Percentiles rank a stretch among this genome's conserved stretches.
Evolutionary conservation across 2,888 invertebrate species (phyloP).

Genomic region (Ariolimax columbianus): DNA sequence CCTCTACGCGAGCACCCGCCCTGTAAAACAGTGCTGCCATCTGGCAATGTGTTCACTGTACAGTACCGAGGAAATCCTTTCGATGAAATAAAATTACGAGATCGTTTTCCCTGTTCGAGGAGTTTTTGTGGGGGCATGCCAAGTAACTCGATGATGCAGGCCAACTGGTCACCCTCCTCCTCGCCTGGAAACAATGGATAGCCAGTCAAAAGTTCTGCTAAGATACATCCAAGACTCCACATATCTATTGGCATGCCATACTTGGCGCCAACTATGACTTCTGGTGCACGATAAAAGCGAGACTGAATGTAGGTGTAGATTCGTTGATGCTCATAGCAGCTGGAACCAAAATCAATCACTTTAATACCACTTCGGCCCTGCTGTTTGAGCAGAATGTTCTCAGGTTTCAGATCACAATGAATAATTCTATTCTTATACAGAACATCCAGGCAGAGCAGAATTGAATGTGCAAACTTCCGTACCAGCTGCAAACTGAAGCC

Average conservation of each 20-base stretch:
- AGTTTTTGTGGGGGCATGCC: constrained; percentile 93
- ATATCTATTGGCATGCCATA: constrained; percentile 89
- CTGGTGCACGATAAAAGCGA: constrained; percentile 97
- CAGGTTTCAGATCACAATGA: constrained; percentile 99
- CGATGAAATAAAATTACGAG: constrained; percentile 96
- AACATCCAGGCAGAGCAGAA: constrained; percentile 96
- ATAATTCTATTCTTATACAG: constrained; percentile 96
- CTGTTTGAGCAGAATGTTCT: constrained; percentile 98
- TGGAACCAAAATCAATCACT: constrained; percentile 99
- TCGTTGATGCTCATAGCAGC: constrained; percentile 97
- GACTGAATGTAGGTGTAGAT: constrained; percentile 99
- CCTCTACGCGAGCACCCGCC: constrained; percentile 93
- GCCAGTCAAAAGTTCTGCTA: constrained; percentile 97
- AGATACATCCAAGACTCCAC: constrained; percentile 87
- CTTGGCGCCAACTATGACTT: constrained; percentile 94
- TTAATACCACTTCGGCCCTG: constrained; percentile 99
- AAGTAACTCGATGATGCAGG: constrained; percentile 96
- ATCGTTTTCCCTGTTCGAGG: constrained; percentile 92
- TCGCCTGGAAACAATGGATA: constrained; percentile 98
- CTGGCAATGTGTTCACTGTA: constrained; percentile 89
- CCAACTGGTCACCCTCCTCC: constrained; percentile 97
- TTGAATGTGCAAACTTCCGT: constrained; percentile 97
- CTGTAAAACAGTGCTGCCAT: constrained; percentile 90
- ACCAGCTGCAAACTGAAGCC: constrained; percentile 98
- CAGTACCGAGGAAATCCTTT: constrained; percentile 93